Evolutionary conservation across 2,888 invertebrate species (phyloP), one percentile per base, ranked within the genome.

Genomic region (Camponotus fellah): DNA sequence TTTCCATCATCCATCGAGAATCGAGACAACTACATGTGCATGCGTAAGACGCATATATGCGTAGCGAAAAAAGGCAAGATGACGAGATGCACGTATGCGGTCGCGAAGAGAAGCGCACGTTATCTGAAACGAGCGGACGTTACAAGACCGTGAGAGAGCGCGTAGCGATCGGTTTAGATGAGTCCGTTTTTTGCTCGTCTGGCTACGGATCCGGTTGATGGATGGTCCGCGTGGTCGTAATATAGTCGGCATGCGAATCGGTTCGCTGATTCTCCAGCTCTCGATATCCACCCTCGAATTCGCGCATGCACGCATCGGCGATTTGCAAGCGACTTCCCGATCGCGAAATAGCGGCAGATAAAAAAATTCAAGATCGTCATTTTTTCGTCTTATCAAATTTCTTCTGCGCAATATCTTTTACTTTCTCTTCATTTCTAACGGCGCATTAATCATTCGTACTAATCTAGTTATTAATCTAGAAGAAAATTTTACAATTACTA

Each of bases 151-250:
- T 90, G 87, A 91, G 88, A 90, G 85, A 82, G 68, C 53, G 66
- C 71, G 17, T 84, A 65, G 90, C 87, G 85, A 91, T 91, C 88
- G 86, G 85, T 85, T 88, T 87, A 88, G 91, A 91, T 88, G 86
- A 87, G 89, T 85, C 82, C 64, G 60, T 86, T 89, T 91, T 91
- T 91, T 91, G 86, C 85, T 87, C 88, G 87, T 87, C 87, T 82
- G 84, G 65, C 80, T 68, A 9, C 69, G 89, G n/a, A 89, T 85
- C 90, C 83, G 75, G 87, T 88, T 90, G 90, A 90, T 91, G 91
- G 87, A 90, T 90, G 87, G 64, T 87, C 69, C 82, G 60, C 84
- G 53, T 53, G 71, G 37, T 32, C 34, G 69, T 64, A 60, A 71
- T 82, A 81, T 58, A 62, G 62, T 71, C 62, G 56, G 60, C 26